These are phyloP conservation scores for Tipula vernalis DNA, from an alignment of 2,888 invertebrate genomes.

Conservation along the genomic window DNA sequence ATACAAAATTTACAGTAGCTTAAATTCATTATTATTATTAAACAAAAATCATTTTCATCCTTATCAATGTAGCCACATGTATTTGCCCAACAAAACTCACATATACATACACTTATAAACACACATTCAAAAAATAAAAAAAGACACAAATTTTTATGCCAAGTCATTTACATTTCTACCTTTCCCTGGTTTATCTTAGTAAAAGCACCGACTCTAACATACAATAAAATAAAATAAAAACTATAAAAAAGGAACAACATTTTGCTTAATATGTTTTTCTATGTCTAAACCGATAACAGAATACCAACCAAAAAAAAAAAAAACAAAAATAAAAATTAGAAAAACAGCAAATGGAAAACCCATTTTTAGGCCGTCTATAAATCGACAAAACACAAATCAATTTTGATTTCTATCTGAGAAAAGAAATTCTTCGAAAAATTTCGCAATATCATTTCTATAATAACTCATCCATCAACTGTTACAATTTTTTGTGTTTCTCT, in stretches of 20 bases:
- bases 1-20: neutral
- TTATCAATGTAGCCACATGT: neutral
- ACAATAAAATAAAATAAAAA: neutral
- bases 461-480: neutral
- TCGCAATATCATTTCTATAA: neutral
- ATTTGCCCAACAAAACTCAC: neutral
- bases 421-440: neutral
- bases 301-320: neutral
- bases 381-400: neutral
- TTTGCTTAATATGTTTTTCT: neutral
- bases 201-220: neutral
- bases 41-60: neutral
- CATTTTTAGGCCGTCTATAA: neutral
- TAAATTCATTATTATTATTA: neutral
- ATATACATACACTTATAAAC: neutral
- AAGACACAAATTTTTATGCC: neutral
- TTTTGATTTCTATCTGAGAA: neutral
- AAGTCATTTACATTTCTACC: neutral
- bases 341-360: neutral
- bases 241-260: neutral
- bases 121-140: neutral
- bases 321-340: too few species aligned
- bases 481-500: neutral
- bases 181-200: neutral
- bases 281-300: neutral